A percentile compares a stretch with the other conserved stretches of the same genome.
phyloP scores from a whole-genome alignment of 2,113 vertebrate genomes.

The Entelurus aequoreus region DNA sequence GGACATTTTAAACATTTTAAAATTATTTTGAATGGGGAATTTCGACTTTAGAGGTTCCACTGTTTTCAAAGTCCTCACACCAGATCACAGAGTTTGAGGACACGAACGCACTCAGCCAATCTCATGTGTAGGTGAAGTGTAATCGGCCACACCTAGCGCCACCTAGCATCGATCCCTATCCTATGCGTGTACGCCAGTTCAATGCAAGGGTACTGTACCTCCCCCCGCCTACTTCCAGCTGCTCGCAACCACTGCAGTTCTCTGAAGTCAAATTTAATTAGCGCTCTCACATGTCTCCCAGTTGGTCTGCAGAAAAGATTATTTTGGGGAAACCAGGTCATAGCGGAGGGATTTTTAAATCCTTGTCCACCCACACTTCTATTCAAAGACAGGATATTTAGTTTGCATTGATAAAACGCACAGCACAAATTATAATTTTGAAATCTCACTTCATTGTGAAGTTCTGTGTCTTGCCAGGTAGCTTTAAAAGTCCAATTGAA shows the following conservation, averaged over 20 bases:
- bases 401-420: constrained; percentile 36
- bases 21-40: too few relatives aligned
- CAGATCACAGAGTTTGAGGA: too few relatives aligned
- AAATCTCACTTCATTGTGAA: constrained; percentile 42
- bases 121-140: too few relatives aligned
- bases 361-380: constrained; percentile 39
- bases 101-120: too few relatives aligned
- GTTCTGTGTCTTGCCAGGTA: constrained; percentile 50
- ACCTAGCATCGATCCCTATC: too few relatives aligned
- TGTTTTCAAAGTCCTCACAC: too few relatives aligned
- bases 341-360: constrained; percentile 31
- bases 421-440: constrained; percentile 10
- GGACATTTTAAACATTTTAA: too few relatives aligned
- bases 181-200: too few relatives aligned
- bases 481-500: constrained; percentile 9
- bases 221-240: too few relatives aligned
- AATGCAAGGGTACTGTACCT: too few relatives aligned
- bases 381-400: constrained; percentile 32
- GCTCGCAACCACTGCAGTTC: constrained; percentile 19
- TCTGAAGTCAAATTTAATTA: constrained; percentile 49
- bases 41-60: too few relatives aligned
- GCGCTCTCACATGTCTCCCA: constrained; percentile 31
- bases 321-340: constrained; percentile 59
- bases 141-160: too few relatives aligned
- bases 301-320: constrained; percentile 45